A percentile compares a stretch with the other conserved stretches of the same genome.
Conservation (phyloP, 2,113 vertebrate species). For the Typhlomys cinereus region DNA sequence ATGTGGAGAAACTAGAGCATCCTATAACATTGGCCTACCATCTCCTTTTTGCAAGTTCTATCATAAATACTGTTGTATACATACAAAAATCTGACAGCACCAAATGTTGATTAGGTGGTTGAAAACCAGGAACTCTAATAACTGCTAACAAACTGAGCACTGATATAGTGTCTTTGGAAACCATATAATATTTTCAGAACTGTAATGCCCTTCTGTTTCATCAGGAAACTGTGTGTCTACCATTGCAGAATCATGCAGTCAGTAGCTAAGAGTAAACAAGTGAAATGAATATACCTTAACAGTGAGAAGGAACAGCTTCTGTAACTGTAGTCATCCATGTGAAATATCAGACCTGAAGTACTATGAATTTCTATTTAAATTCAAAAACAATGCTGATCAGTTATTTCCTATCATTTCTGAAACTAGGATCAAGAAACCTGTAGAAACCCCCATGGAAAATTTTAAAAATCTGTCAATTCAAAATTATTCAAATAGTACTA, state of each 20-base stretch:
- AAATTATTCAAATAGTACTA: too few relatives aligned
- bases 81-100: not conserved
- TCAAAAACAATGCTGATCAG: not conserved
- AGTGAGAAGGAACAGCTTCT: not conserved
- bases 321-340: not conserved
- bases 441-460: too few relatives aligned
- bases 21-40: not conserved
- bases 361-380: not conserved
- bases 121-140: not conserved
- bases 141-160: not conserved
- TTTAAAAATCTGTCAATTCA: too few relatives aligned
- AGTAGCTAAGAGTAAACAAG: not conserved
- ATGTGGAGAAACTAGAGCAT: not conserved
- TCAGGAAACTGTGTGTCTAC: not conserved
- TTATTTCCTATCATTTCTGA: too few relatives aligned
- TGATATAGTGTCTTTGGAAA: not conserved
- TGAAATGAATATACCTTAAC: not conserved
- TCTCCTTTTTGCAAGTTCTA: too few relatives aligned
- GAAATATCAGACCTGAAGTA: not conserved
- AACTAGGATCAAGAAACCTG: too few relatives aligned
- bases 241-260: not conserved
- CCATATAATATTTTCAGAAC: not conserved
- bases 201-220: not conserved
- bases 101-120: not conserved
- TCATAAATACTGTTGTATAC: not conserved